A percentile compares a stretch with the other conserved stretches of the same genome.
Conservation (phyloP, 2,797 vertebrate genomes). For the Prionace glauca region DNA sequence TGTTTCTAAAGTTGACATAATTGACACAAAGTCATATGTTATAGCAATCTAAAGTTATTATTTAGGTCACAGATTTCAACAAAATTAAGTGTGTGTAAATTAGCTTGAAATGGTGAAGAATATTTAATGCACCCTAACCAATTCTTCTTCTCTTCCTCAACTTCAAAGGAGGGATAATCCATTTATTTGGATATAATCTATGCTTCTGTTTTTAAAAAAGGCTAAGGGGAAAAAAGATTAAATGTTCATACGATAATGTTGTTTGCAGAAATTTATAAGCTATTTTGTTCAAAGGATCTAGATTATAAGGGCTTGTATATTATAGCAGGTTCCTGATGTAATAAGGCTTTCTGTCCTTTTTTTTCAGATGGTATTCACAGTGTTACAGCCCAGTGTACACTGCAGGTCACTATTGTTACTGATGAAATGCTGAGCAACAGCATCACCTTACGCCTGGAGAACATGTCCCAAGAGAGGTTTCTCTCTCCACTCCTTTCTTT, state of each 20-base stretch:
- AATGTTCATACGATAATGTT: background rate
- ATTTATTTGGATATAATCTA: background rate
- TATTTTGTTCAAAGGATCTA: background rate
- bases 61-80: background rate
- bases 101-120: background rate
- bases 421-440: slow-evolving; percentile 95
- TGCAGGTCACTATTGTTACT: slow-evolving; percentile 87
- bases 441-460: slow-evolving; percentile 83
- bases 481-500: slow-evolving; percentile 79
- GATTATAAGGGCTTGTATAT: background rate
- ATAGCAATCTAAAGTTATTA: background rate
- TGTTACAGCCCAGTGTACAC: slow-evolving; percentile 78
- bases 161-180: background rate
- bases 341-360: background rate
- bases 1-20: background rate
- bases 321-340: background rate
- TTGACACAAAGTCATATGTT: background rate
- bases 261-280: background rate
- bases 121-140: background rate
- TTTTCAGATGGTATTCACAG: slow-evolving; percentile 78
- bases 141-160: background rate
- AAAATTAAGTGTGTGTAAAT: background rate
- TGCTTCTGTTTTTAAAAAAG: background rate
- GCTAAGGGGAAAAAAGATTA: background rate
- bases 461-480: slow-evolving; percentile 87